These are phyloP conservation scores for Pseudococcus longispinus DNA, from an alignment of 2,888 invertebrate species.

Conservation along the genomic window DNA sequence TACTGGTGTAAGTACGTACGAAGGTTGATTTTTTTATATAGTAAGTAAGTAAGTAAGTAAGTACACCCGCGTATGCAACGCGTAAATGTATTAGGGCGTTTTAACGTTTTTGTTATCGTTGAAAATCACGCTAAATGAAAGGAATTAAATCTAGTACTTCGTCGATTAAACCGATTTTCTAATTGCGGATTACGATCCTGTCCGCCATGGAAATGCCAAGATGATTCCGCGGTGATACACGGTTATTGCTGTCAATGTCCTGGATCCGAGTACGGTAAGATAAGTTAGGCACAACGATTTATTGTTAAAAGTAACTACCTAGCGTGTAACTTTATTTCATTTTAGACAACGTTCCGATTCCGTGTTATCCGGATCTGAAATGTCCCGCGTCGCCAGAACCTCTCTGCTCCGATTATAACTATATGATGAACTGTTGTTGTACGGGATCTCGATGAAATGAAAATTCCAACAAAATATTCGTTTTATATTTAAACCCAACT, in stretches of 20 bases:
- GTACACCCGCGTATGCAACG: too few species aligned
- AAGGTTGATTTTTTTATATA: too few species aligned
- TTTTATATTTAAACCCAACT: not conserved
- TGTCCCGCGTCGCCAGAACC: constrained; percentile 69
- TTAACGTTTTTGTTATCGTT: not conserved
- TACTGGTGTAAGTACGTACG: too few species aligned
- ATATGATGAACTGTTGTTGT: constrained; percentile 73
- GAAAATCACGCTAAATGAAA: not conserved
- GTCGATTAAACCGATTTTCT: not conserved
- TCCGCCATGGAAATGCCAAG: constrained; percentile 60
- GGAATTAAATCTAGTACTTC: not conserved
- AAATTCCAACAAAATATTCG: not conserved
- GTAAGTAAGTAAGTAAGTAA: too few species aligned
- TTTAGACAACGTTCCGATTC: constrained; percentile 68
- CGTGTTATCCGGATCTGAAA: constrained; percentile 66
- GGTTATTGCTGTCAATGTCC: constrained; percentile 74
- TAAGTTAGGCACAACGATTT: not conserved
- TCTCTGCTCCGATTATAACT: constrained; percentile 71
- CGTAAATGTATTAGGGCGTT: too few species aligned
- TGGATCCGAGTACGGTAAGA: constrained; percentile 65
- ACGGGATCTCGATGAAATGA: constrained; percentile 40
- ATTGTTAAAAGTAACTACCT: not conserved
- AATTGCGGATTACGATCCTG: constrained; percentile 57
- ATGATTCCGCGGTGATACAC: constrained; percentile 65
- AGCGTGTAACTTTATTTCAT: constrained; percentile 55